Conservation (phyloP, 1,140 invertebrate genomes). For the Drosophila prosaltans region DNA sequence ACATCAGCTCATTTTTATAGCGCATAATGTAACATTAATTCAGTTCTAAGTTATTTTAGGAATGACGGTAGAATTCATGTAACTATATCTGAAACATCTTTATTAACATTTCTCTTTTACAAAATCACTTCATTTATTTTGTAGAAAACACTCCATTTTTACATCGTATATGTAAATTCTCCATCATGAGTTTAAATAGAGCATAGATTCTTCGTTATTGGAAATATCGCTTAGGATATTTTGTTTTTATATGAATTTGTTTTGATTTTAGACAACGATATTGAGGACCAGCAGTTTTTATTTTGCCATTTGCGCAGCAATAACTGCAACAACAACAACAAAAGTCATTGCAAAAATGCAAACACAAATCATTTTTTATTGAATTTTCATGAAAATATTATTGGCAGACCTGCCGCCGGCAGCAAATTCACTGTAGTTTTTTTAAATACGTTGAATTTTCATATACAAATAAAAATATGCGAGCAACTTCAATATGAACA, state of each 20-base stretch:
- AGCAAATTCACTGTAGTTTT: constrained; percentile 58
- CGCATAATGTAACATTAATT: no score
- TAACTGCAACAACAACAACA: constrained; percentile 57
- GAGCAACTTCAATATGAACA: constrained; percentile 11
- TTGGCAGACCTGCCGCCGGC: constrained; percentile 53
- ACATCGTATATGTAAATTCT: no score
- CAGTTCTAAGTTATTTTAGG: no score
- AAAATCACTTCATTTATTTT: no score
- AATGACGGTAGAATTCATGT: no score
- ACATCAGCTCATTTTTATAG: background rate
- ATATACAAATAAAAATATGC: no score
- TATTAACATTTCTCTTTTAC: no score
- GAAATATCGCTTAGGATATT: background rate
- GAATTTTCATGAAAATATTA: constrained; percentile 81
- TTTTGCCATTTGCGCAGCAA: constrained; percentile 72
- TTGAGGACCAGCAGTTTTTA: constrained; percentile 57
- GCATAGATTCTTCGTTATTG: background rate
- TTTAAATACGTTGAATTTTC: no score
- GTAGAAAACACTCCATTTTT: no score
- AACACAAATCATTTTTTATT: constrained; percentile 80
- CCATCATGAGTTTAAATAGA: background rate
- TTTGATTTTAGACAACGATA: constrained; percentile 69
- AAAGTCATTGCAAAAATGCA: constrained; percentile 59
- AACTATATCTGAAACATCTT: no score
- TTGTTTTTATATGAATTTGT: constrained; percentile 58